Evolutionary conservation across 2,888 invertebrate species (phyloP).

Genomic region (Leptodirus hochenwartii): DNA sequence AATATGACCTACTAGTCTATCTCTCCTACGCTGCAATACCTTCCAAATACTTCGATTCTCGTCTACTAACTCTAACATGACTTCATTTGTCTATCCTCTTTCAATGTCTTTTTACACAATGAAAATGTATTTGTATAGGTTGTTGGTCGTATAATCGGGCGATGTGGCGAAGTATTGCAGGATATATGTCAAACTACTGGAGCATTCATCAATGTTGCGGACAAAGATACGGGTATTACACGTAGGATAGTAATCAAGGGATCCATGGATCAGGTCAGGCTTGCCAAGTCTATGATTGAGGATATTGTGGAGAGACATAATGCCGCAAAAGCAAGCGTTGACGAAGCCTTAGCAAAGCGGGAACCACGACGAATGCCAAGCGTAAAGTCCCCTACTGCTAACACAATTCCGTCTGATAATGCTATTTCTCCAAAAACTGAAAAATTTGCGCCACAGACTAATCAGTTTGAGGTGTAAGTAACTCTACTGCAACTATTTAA

Average conservation of each 20-base stretch:
- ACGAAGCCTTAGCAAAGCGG: constrained; percentile 29
- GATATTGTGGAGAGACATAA: constrained; percentile 42
- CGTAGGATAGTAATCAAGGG: constrained; percentile 28
- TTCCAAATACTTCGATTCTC: too few species aligned
- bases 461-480: constrained; percentile 5
- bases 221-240: constrained; percentile 18
- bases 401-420: constrained; percentile 20
- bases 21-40: too few species aligned
- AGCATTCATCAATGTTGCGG: constrained; percentile 45
- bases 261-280: constrained; percentile 52
- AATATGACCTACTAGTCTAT: too few species aligned
- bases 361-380: constrained; percentile 29
- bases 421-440: constrained; percentile 8
- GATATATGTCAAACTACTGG: constrained; percentile 53
- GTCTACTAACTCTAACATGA: too few species aligned
- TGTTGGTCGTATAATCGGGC: constrained; percentile 56
- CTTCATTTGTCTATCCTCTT: too few species aligned
- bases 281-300: constrained; percentile 53
- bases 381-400: constrained; percentile 14
- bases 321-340: constrained; percentile 25
- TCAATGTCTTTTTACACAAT: too few species aligned
- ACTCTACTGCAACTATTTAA: background rate
- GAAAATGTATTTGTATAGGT: too few species aligned
- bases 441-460: constrained; percentile 6
- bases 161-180: constrained; percentile 51